Evolutionary conservation across 2,113 vertebrate genomes (phyloP), one percentile per base, ranked within the genome.

Genomic region (Taxidea taxus): DNA sequence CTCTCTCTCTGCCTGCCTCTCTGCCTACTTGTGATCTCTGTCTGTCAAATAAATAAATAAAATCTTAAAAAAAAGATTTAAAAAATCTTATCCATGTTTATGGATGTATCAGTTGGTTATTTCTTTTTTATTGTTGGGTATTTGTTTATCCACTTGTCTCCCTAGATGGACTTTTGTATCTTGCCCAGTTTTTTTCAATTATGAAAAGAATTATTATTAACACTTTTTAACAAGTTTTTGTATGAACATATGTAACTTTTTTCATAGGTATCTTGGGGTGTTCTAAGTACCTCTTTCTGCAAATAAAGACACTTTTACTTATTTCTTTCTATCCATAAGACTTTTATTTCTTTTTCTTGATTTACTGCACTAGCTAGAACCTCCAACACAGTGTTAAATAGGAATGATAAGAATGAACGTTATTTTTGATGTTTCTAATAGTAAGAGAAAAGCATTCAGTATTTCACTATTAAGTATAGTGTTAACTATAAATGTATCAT

Each of bases 341-440:
- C 2, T 87, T 80, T 70, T 44, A 75, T 94, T 98, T 93, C 27
- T 72, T 95, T 95, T 97, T 93, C 88, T 93, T 85, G 37, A 81
- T 31, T 81, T 96, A 96, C 70, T 94, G 23, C 39, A 72, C 15
- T 87, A 95, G 51, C 78, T 86, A 72, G 51, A 20, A 83, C 29
- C 42, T 86, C 27, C 42, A 37, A 49, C 80, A 70, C 9, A 44
- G 15, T 86, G 60, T 25, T 91, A 37, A 64, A 23, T 29, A 83
- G 21, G 39, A 6, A 7, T 39, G 14, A 68, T 86, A 31, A 74
- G 39, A 93, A 87, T 44, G 12, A 31, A 39, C 54, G 15, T 74
- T 78, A 18, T 37, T 77, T 91, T 27, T 6, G 14, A 75, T 60
- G 42, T 62, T 97, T 75, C 37, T 23, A 64, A 23, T 58, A 84